A percentile compares a stretch with the other conserved stretches of the same genome.
phyloP scores from a whole-genome alignment of 1,140 invertebrate genomes.

The Anoplolepis gracilipes region DNA sequence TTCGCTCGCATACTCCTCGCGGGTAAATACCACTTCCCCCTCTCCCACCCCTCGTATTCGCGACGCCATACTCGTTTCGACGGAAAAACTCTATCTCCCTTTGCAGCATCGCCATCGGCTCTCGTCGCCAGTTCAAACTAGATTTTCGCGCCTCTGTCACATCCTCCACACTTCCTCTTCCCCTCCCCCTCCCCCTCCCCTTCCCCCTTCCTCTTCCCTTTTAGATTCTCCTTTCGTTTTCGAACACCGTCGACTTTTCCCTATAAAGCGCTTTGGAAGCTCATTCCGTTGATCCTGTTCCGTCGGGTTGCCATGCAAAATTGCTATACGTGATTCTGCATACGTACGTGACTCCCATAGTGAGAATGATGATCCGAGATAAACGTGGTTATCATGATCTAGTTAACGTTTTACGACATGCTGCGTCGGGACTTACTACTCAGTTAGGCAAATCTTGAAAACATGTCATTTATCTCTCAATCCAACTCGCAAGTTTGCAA shows the following conservation, averaged over 20 bases:
- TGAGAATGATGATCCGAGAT: conserved; percentile 33
- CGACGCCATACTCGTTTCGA: conserved; percentile 48
- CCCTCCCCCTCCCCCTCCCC: background rate
- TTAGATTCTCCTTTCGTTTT: conserved; percentile 12
- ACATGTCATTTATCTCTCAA: background rate
- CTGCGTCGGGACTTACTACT: conserved; percentile 3
- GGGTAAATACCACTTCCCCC: conserved; percentile 29
- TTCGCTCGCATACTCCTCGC: conserved; percentile 26
- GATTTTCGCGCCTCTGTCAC: conserved; percentile 68
- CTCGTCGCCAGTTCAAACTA: conserved; percentile 67
- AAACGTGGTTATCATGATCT: conserved; percentile 24
- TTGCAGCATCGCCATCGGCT: conserved; percentile 46
- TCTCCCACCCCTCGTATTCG: background rate
- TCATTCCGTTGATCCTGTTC: conserved; percentile 65
- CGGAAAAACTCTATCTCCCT: conserved; percentile 58
- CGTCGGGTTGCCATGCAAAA: conserved; percentile 59
- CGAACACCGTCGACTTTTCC: conserved; percentile 24
- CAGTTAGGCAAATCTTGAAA: background rate
- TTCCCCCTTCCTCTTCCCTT: background rate
- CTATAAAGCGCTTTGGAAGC: conserved; percentile 42
- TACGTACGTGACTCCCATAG: conserved; percentile 61
- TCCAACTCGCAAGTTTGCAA: background rate
- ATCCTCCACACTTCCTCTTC: background rate
- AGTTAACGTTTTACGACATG: conserved; percentile 41
- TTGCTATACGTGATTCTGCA: conserved; percentile 71